Conservation (phyloP, 1,140 invertebrate genomes). For the Drosophila ironensis region DNA sequence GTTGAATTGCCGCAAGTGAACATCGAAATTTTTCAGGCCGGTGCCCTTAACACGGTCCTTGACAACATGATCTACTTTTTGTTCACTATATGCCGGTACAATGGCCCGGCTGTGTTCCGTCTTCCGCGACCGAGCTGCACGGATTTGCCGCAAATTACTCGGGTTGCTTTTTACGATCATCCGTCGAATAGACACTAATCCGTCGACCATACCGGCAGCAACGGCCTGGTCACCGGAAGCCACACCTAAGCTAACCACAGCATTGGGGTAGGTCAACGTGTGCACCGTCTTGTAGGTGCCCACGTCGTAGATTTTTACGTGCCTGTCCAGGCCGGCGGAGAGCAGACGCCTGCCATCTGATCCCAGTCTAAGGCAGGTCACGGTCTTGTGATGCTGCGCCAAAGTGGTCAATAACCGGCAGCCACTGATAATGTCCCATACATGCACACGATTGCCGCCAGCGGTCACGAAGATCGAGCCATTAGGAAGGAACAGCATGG, state of each 20-base stretch:
- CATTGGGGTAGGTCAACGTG: slow-evolving; percentile 94
- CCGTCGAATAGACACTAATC: slow-evolving; percentile 92
- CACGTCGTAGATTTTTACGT: slow-evolving; percentile 97
- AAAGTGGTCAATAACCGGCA: slow-evolving; percentile 91
- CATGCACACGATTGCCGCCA: slow-evolving; percentile 94
- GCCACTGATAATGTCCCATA: slow-evolving; percentile 95
- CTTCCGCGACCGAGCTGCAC: slow-evolving; percentile 50
- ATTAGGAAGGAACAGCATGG: slow-evolving; percentile 92
- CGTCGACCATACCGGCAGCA: slow-evolving; percentile 95
- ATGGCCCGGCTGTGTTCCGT: slow-evolving; percentile 42
- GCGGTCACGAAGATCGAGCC: slow-evolving; percentile 96
- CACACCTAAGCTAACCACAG: slow-evolving; percentile 92
- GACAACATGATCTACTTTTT: slow-evolving; percentile 84
- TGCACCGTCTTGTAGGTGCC: slow-evolving; percentile 93
- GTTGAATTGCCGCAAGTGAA: slow-evolving; percentile 89
- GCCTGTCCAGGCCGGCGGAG: slow-evolving; percentile 95
- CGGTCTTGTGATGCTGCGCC: slow-evolving; percentile 95
- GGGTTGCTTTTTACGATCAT: slow-evolving; percentile 84
- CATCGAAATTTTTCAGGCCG: slow-evolving; percentile 86
- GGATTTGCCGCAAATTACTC: slow-evolving; percentile 77
- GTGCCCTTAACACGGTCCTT: slow-evolving; percentile 81
- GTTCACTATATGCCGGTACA: slow-evolving; percentile 43
- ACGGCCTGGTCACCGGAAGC: slow-evolving; percentile 92
- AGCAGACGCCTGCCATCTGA: slow-evolving; percentile 91
- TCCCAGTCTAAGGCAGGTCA: slow-evolving; percentile 91